Evolutionary conservation across 2,797 vertebrate genomes (phyloP), one percentile per base, ranked within the genome.

Genomic region (Valencia hispanica): DNA sequence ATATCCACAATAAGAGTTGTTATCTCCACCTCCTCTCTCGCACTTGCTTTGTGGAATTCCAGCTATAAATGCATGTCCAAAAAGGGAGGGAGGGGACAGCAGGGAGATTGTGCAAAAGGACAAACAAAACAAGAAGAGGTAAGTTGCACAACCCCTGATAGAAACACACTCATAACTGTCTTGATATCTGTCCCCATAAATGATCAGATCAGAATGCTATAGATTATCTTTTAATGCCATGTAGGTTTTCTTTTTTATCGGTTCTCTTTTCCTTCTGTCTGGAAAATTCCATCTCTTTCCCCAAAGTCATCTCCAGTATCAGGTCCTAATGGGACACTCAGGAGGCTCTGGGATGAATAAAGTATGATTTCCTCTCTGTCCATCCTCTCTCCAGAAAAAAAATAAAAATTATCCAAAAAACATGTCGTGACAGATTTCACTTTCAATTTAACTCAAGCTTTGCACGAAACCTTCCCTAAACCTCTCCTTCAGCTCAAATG

Each of bases 111-210:
- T 90, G 89, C 85, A 91, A 89, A 90, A 61, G 77, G 65, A 82
- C 86, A 89, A 90, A 91, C 81, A 85, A 89, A 88, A 91, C 81
- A 84, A 70, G 75, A 65, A 80, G 86, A 83, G 72, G 77, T 76
- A 66, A 79, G 77, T 88, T 88, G 82, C 89, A 73, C 84, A 89
- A 91, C 79, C 12, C 12, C 15, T 5, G 57, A 80, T 47, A 70
- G 73, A 73, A n/a, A 78, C 76, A 82, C 68, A 47, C 41, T 34
- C 2, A 68, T 15, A 76, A 59, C 12, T 17, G 63, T 41, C 1
- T 9, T 12, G 4, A 68, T 27, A 25, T 68, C 22, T 1, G 34
- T 71, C 73, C 87, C 61, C 41, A 34, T 72, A 72, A 61, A 81
- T 61, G 61, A 82, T 85, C 70, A 73, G 73, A 86, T 88, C 79